Percentiles rank a stretch among this genome's conserved stretches.
Evolutionary conservation across 1,140 invertebrate species (phyloP).

Genomic region (Caligus rogercresseyi): DNA sequence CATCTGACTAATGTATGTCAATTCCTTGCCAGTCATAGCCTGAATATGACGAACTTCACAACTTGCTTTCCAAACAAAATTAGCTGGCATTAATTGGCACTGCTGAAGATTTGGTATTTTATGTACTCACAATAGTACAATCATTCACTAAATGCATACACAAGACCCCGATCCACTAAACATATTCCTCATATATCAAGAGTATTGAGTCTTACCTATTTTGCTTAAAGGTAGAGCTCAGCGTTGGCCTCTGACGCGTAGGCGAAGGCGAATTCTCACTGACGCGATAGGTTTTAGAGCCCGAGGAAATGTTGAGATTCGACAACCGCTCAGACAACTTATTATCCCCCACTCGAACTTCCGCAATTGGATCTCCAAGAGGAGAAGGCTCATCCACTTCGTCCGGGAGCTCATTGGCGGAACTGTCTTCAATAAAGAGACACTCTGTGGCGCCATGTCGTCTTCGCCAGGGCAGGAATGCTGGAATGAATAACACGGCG

Average conservation of each 20-base stretch:
- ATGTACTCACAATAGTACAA: too few species aligned
- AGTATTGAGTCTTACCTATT: background rate
- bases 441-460: conserved; percentile 76
- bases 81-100: too few species aligned
- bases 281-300: conserved; percentile 17
- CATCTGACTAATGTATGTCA: too few species aligned
- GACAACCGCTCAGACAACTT: conserved; percentile 33
- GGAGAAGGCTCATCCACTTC: conserved; percentile 12
- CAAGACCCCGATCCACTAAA: too few species aligned
- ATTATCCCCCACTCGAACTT: conserved; percentile 5
- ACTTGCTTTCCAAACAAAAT: too few species aligned
- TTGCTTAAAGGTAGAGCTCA: conserved; percentile 16
- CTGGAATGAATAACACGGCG: conserved; percentile 33
- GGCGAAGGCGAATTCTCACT: background rate
- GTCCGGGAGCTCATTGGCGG: conserved; percentile 34
- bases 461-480: conserved; percentile 46
- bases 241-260: conserved; percentile 1
- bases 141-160: too few species aligned
- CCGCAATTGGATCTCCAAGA: conserved; percentile 13
- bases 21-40: too few species aligned
- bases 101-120: too few species aligned
- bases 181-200: too few species aligned
- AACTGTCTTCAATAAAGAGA: conserved; percentile 64
- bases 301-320: conserved; percentile 27
- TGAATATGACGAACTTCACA: too few species aligned